Evolutionary conservation across 2,888 invertebrate genomes (phyloP).

Genomic region (Acanthosepion pharaonis): DNA sequence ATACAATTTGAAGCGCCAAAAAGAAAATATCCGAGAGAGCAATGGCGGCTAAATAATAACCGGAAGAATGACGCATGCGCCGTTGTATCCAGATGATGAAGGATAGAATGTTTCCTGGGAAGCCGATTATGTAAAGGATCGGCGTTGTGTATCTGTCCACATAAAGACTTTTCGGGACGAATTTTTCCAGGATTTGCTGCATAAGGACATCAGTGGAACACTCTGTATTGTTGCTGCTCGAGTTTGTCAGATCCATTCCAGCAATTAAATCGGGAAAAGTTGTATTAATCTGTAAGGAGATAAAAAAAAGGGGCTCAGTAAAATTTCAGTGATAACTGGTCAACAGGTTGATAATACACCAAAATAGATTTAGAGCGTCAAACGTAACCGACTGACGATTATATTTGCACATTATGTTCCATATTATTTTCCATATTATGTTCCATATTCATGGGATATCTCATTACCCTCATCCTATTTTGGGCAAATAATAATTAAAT

Average conservation of each 20-base stretch:
- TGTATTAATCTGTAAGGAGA: slow-evolving; percentile 16
- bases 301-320: too few species aligned
- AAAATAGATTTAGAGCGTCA: too few species aligned
- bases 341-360: too few species aligned
- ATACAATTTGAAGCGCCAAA: slow-evolving; percentile 68
- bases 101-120: slow-evolving; percentile 73
- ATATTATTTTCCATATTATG: too few species aligned
- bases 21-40: slow-evolving; percentile 72
- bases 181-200: neutral
- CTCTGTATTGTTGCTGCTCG: neutral
- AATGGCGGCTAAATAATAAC: slow-evolving; percentile 73
- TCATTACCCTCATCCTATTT: too few species aligned
- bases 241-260: neutral
- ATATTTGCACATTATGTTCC: too few species aligned
- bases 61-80: slow-evolving; percentile 74
- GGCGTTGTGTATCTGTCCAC: slow-evolving; percentile 69
- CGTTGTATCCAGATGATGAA: slow-evolving; percentile 73
- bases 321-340: too few species aligned
- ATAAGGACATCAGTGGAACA: neutral
- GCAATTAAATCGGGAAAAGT: neutral
- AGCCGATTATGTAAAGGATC: slow-evolving; percentile 71
- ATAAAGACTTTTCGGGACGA: neutral
- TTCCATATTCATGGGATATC: too few species aligned
- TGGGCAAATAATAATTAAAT: too few species aligned
- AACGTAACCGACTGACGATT: too few species aligned